Evolutionary conservation across 2,113 vertebrate genomes (phyloP).

Genomic region (Apeltes quadracus): DNA sequence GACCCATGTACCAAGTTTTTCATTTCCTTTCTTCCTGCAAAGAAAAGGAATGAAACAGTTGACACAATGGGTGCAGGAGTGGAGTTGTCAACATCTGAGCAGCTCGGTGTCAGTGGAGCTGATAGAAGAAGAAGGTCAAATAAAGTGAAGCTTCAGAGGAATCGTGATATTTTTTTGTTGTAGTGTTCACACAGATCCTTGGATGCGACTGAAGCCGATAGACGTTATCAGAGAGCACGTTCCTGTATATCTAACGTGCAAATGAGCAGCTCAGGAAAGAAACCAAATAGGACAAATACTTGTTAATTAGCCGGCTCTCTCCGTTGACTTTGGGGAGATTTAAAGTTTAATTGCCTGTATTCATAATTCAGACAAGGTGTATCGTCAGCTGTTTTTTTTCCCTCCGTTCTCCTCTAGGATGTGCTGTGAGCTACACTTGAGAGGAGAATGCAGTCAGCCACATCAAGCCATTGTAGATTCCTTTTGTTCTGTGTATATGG

Average conservation of each 20-base stretch:
- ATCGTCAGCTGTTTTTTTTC: slow-evolving; percentile 65
- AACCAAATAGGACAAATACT: slow-evolving; percentile 29
- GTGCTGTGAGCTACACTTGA: slow-evolving; percentile 60
- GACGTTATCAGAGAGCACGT: slow-evolving; percentile 27
- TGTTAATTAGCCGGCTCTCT: slow-evolving; percentile 55
- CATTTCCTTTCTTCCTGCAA: slow-evolving; percentile 35
- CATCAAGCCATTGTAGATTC: slow-evolving; percentile 65
- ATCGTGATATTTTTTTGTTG: slow-evolving; percentile 25
- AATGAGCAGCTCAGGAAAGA: slow-evolving; percentile 43
- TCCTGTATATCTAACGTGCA: slow-evolving; percentile 22
- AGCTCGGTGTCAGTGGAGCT: slow-evolving; percentile 42
- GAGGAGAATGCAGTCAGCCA: slow-evolving; percentile 38
- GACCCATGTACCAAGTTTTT: slow-evolving; percentile 47
- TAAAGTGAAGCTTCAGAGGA: slow-evolving; percentile 24
- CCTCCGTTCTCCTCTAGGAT: slow-evolving; percentile 63
- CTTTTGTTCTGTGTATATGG: slow-evolving; percentile 60
- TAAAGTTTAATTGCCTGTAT: slow-evolving; percentile 66
- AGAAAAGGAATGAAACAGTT: slow-evolving; percentile 33
- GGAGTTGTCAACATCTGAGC: slow-evolving; percentile 61
- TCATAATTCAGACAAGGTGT: slow-evolving; percentile 66
- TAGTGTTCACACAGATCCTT: slow-evolving; percentile 22
- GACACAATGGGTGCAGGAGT: slow-evolving; percentile 66
- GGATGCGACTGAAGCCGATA: slow-evolving; percentile 19
- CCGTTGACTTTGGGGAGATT: slow-evolving; percentile 55
- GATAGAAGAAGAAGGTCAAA: slow-evolving; percentile 52